Base-by-base conservation (phyloP, 2,797 vertebrate species). In the Lagodon rhomboides region DNA sequence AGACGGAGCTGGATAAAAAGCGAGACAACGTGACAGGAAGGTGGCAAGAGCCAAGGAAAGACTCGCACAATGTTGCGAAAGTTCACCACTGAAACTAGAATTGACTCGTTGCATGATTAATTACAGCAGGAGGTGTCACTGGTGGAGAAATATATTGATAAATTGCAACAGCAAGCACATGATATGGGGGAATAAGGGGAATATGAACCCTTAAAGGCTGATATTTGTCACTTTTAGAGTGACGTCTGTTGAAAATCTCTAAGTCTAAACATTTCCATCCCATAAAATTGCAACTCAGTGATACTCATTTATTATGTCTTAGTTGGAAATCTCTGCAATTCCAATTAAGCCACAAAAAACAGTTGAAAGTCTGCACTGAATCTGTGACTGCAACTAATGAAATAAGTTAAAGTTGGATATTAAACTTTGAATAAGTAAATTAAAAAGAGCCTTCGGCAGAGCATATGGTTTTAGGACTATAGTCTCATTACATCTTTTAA, bases 1-100 rank as follows among this genome's bases (percentile, higher is more conserved):
- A 88, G 88, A 85, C 55, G 16, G 69, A 73, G 69, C 70, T 47
- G 72, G 82, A 92, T 85, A 85, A 79, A 91, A 68, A 68, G 25
- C 70, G 63, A 47, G 61, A 64, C 69, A 55, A 38, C 2, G 43
- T 82, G 63, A 72, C 61, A 62, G 75, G 80, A 61, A 80, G 46
- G 77, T 75, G 67, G 50, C 34, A 54, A 22, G 66, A 82, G 79
- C 49, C 66, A 64, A 75, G 65, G 69, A 63, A 66, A 82, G 83
- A 66, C 30, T 70, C 41, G 46, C 50, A 41, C 30, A 23, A 17
- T 46, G 27, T 47, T 79, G 23, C 46, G 10, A 3, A 69, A 75
- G 67, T 22, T 44, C 25, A 51, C 5, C 34, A 34, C 41, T 9
- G 13, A 51, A 84, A 80, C 18, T 38, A 62, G 12, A 68, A 43